Evolutionary conservation across 2,113 vertebrate species (phyloP), one percentile per base, ranked within the genome.

Genomic region (Thinocorus orbignyianus): DNA sequence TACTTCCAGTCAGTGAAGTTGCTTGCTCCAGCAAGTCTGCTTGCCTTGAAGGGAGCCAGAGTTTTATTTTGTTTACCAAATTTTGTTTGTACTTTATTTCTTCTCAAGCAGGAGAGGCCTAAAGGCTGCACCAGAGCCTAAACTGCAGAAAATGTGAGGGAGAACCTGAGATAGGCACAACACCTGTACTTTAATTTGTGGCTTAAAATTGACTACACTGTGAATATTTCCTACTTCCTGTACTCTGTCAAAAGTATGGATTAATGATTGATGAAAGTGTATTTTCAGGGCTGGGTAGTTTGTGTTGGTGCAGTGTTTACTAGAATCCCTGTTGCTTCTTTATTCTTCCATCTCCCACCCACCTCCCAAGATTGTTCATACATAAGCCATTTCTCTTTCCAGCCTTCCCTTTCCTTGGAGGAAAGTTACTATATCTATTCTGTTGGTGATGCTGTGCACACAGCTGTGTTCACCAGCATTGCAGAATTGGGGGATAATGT

Each of bases 241-340:
- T 95, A 74, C 60, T 54, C 37, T 62, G 41, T 72, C 41, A 35
- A 5, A 65, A 46, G 13, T 25, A 14, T 33, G 81, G 84, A n/a
- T 92, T 85, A 80, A 69, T 90, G 87, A 95, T 94, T 94, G 84
- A 82, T 28, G 33, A 66, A 95, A 78, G 88, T 90, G 76, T 90
- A 48, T 82, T 88, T 72, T 79, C 37, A 49, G 85, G 81, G 76
- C 55, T 81, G 68, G 51, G 90, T 88, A 33, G 48, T 74, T 71
- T 17, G 30, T 78, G 22, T 90, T 91, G 88, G 11, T 79, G 20
- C 49, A 58, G 55, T 46, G 33, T 15, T 92, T 49, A 23, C 10
- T 72, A 18, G 22, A 76, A 13, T 87, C 31, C 15, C 20, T 61
- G 35, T 39, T 71, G 30, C 42, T 80, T 55, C 35, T 61, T 88